These are phyloP conservation scores for Podarcis siculus DNA, from an alignment of 2,797 vertebrate genomes.

Conservation along the genomic window DNA sequence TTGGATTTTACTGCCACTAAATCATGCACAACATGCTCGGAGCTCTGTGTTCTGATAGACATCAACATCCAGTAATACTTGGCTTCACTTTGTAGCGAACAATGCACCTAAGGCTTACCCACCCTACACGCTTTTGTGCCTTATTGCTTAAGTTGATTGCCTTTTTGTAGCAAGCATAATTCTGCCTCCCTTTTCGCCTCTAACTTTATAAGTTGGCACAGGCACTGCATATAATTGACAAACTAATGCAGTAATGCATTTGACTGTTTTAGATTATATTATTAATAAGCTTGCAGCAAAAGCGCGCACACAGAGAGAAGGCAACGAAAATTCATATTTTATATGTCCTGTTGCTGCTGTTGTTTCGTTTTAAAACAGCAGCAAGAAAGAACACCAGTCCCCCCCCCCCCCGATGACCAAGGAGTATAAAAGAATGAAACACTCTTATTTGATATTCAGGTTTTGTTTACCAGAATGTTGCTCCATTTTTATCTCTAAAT, in stretches of 20 bases:
- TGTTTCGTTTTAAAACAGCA: neutral
- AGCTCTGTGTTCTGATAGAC: constrained; percentile 24
- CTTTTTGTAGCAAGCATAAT: constrained; percentile 8
- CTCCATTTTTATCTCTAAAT: neutral
- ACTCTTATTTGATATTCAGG: neutral
- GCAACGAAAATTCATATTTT: neutral
- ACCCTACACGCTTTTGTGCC: neutral
- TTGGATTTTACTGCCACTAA: constrained; percentile 26
- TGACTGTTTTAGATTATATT: constrained; percentile 47
- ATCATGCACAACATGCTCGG: neutral
- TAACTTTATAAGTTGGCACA: constrained; percentile 45
- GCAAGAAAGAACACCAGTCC: neutral
- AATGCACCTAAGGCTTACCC: constrained; percentile 34
- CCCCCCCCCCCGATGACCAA: neutral
- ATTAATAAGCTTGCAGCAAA: constrained; percentile 39
- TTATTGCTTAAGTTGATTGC: neutral
- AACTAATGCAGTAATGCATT: constrained; percentile 48
- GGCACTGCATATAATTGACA: constrained; percentile 39
- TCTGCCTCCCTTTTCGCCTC: constrained; percentile 33
- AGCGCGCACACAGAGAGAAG: constrained; percentile 6
- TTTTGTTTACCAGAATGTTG: neutral
- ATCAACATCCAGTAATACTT: constrained; percentile 3
- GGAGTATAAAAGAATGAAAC: neutral
- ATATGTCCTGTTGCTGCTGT: neutral
- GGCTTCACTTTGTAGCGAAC: constrained; percentile 31